These are phyloP conservation scores for Neocloeon triangulifer DNA, from an alignment of 1,140 invertebrate species.

Conservation along the genomic window DNA sequence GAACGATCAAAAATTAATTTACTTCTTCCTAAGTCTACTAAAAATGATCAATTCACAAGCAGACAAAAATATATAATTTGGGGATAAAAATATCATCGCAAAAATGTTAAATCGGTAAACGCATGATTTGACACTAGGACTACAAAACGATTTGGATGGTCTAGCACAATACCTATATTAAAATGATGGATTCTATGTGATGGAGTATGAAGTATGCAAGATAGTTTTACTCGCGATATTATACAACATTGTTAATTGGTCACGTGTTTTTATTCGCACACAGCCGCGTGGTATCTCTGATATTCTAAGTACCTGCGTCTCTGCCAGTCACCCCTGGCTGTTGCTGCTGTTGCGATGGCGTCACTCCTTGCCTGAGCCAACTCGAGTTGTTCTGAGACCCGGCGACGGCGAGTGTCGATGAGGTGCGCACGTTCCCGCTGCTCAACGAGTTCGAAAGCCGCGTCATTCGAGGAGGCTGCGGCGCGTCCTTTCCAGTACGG, in stretches of 20 bases:
- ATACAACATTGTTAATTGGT: no score
- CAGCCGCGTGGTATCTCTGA: no score
- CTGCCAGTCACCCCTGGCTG: conserved; percentile 3
- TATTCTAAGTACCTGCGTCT: conserved; percentile 10
- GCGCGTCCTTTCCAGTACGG: conserved; percentile 6
- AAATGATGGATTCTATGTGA: no score
- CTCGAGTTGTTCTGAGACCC: conserved; percentile 9
- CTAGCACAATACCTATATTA: no score
- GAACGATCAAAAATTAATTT: no score
- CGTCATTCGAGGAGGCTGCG: conserved; percentile 8
- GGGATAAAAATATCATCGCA: no score
- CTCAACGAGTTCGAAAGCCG: conserved; percentile 9
- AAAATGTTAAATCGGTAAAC: no score
- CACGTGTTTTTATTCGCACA: conserved; percentile 9
- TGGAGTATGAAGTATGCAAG: conserved; percentile 7
- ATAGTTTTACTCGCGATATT: no score
- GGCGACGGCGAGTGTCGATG: conserved; percentile 9
- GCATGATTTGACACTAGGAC: conserved; percentile 9
- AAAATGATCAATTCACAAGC: no score
- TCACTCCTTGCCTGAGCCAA: conserved; percentile 4
- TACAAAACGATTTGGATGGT: conserved; percentile 8
- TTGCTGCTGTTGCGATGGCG: conserved; percentile 2
- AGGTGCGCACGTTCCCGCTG: no score
- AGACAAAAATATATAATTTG: no score
- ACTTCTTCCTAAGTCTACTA: no score